Evolutionary conservation across 2,113 vertebrate genomes (phyloP).

Genomic region (Protobothrops mucrosquamatus): DNA sequence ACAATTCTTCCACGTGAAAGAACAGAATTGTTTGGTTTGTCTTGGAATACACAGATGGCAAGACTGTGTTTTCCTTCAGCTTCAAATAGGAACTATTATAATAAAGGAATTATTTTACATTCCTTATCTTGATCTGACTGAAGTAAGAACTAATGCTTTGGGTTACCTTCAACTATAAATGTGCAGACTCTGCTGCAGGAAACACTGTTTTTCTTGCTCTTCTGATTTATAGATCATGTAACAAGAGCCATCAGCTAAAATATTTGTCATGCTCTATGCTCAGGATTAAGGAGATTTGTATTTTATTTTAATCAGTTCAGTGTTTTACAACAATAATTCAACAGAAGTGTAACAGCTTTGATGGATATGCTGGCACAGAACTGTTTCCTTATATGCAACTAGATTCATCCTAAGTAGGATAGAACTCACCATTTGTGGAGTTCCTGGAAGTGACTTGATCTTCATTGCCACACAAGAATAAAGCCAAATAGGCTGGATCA

Average conservation of each 20-base stretch:
- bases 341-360: conserved; percentile 55
- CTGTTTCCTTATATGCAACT: not conserved
- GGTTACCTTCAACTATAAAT: not conserved
- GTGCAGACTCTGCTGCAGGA: not conserved
- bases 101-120: not conserved
- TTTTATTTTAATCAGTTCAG: conserved; percentile 25
- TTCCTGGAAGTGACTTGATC: not conserved
- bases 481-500: not conserved
- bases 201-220: not conserved
- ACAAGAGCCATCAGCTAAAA: not conserved
- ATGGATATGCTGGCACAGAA: conserved; percentile 33
- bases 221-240: not conserved
- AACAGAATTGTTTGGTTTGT: not conserved
- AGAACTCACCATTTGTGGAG: not conserved
- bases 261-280: conserved; percentile 1
- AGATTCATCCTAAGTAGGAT: not conserved
- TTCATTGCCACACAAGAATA: rapidly evolving
- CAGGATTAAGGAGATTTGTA: conserved; percentile 5
- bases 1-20: not conserved
- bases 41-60: not conserved
- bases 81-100: not conserved
- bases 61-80: not conserved
- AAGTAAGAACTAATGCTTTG: not conserved
- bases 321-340: conserved; percentile 57
- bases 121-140: not conserved